Evolutionary conservation across 1,140 invertebrate species (phyloP).

Genomic region (Spodoptera litura): DNA sequence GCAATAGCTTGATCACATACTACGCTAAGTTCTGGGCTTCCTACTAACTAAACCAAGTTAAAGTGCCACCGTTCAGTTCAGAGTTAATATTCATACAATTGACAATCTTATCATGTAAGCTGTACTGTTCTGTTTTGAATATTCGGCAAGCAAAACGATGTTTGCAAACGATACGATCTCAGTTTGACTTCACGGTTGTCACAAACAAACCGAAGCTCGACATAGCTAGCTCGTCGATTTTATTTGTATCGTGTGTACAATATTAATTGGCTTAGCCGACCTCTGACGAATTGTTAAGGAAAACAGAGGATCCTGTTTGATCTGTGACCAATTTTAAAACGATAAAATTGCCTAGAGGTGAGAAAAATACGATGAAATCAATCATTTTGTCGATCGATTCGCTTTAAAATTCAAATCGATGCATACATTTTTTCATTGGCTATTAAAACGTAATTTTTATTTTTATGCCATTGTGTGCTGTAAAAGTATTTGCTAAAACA

Average conservation of each 20-base stretch:
- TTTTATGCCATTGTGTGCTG: slow-evolving; percentile 1
- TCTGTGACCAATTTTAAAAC: slow-evolving; percentile 23
- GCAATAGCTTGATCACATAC: slow-evolving; percentile 31
- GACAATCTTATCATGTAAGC: background rate
- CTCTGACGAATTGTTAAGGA: slow-evolving; percentile 4
- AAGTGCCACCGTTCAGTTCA: background rate
- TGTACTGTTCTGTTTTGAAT: background rate
- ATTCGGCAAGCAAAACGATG: background rate
- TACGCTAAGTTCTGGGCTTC: slow-evolving; percentile 14
- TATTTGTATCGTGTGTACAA: slow-evolving; percentile 36
- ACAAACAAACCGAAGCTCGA: slow-evolving; percentile 23
- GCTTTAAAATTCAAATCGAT: slow-evolving; percentile 10
- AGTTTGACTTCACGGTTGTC: slow-evolving; percentile 21
- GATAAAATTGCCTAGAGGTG: slow-evolving; percentile 13
- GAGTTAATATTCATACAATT: background rate
- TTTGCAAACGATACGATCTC: background rate
- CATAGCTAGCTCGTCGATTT: background rate
- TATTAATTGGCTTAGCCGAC: slow-evolving; percentile 27
- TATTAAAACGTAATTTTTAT: slow-evolving; percentile 1
- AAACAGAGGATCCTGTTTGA: slow-evolving; percentile 1
- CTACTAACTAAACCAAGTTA: slow-evolving; percentile 6
- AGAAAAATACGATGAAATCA: slow-evolving; percentile 14
- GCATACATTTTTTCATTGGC: slow-evolving; percentile 1
- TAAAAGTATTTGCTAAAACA: slow-evolving; percentile 19
- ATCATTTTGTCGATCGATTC: background rate